Base-by-base conservation (phyloP, 1,140 invertebrate species). In the Drosophila rhopaloa region DNA sequence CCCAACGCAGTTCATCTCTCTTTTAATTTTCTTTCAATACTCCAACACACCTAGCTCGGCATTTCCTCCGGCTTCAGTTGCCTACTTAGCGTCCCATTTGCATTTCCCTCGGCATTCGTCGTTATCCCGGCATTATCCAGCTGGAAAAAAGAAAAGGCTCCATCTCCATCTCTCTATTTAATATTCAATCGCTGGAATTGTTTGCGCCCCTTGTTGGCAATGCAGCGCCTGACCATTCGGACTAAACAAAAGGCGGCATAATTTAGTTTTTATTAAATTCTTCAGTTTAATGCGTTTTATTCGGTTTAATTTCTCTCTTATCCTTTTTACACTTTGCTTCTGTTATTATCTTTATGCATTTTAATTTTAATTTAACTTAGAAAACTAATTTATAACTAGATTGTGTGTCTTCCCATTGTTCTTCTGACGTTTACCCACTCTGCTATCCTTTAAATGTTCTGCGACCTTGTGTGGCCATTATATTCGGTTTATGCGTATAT, bases 201-300 rank as follows among this genome's bases (percentile, higher is more conserved):
- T 77, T 73, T 37, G 41, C 54, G 46, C 50, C 27, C 24, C 3
- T 51, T 51, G 48, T 35, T 51, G 48, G 47, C 13, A 4, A 1
- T n/a, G 46, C 13, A 13, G 5, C 44, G 44, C 10, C 24, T 24
- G 24, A 24, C 43, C 43, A 46, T 46, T 27, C 1, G 43, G n/a
- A 40, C 19, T 40, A 16, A 67, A 57, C 60, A 66, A 66, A 40
- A 74, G 41, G 32, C 57, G 68, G 54, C 57, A 89, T 75, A 48
- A 48, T 68, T 72, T 84, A 66, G 82, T 89, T 84, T 89, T 84
- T 89, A 89, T 89, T 89, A 89, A 89, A 89, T 89, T 89, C 84
- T 76, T 89, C 74, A 72, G 79, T 88, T 88, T 88, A 88, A 88
- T 89, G 80, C 77, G 47, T 84, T 85, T 88, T 81, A 78, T 89